Evolutionary conservation across 2,888 invertebrate species (phyloP), one percentile per base, ranked within the genome.

Genomic region (Tetrapedia diversipes): DNA sequence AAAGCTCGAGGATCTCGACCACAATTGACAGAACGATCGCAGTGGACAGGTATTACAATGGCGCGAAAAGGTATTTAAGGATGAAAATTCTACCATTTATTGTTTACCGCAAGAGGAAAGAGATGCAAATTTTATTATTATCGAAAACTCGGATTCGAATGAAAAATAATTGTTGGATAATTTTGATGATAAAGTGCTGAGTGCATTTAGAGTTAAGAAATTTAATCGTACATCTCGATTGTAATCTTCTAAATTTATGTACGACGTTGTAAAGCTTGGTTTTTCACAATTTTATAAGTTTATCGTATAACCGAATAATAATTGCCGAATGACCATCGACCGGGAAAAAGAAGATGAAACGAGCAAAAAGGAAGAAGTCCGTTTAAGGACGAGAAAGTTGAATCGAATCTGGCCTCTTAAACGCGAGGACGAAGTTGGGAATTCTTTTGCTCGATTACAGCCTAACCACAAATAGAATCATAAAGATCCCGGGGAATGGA

Each of bases 401-500:
- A 32, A 45, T 54, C 69, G 64, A 43, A 39, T 43, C 24, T n/a
- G 41, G 41, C 32, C 49, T 39, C 32, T 63, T 63, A 37, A 57
- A 64, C 63, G 59, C 43, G 54, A 45, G 41, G 63, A 49, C 56
- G 24, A 51, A 61, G 56, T 75, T 51, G 56, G 56, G 41, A 63
- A 75, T 64, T 65, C 59, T 51, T 49, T 64, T 54, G 60, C 47
- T 64, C 49, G 64, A 70, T 77, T 60, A 77, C 49, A 51, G 67
- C 68, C 51, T 64, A 63, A 76, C 63, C 59, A 39, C 39, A 47
- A 78, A 79, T 64, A 63, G 54, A 70, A 79, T 77, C 66, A 49
- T 76, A 68, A 79, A 77, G 49, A 59, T 54, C 47, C 59, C 29
- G 64, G 60, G n/a, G 45, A 49, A 41, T 29, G 63, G 56, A 79